These are phyloP conservation scores for Lacanobia wlatinum DNA, from an alignment of 2,888 invertebrate species.

Conservation along the genomic window DNA sequence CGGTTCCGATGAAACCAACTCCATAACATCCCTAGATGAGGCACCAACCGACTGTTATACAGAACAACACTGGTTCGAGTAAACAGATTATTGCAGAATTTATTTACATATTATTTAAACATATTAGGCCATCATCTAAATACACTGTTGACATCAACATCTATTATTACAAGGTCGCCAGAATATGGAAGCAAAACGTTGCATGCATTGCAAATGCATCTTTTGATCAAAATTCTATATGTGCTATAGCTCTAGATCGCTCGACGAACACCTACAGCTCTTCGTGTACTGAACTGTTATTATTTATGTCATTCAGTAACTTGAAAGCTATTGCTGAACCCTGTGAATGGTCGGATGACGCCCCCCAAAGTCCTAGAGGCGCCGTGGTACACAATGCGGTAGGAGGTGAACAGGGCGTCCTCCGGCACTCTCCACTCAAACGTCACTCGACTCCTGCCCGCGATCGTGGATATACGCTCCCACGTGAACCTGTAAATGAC, in stretches of 20 bases:
- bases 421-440: slow-evolving; percentile 95
- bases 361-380: slow-evolving; percentile 92
- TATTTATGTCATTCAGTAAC: slow-evolving; percentile 42
- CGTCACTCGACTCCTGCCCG: slow-evolving; percentile 94
- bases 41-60: not conserved
- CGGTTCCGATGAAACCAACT: too few relatives aligned
- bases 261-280: not conserved
- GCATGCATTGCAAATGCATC: not conserved
- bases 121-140: too few relatives aligned
- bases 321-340: slow-evolving; percentile 89
- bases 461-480: slow-evolving; percentile 92
- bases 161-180: too few relatives aligned
- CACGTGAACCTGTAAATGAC: slow-evolving; percentile 93
- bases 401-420: slow-evolving; percentile 92
- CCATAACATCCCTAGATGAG: too few relatives aligned
- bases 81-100: too few relatives aligned
- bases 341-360: slow-evolving; percentile 92
- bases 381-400: slow-evolving; percentile 96
- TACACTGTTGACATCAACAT: too few relatives aligned
- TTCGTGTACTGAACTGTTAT: not conserved
- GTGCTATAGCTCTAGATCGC: not conserved
- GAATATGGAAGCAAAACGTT: too few relatives aligned
- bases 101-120: too few relatives aligned
- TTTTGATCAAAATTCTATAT: not conserved
- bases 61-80: too few relatives aligned